Base-by-base conservation (phyloP, 2,888 invertebrate species). In the Acrocera orbiculus region DNA sequence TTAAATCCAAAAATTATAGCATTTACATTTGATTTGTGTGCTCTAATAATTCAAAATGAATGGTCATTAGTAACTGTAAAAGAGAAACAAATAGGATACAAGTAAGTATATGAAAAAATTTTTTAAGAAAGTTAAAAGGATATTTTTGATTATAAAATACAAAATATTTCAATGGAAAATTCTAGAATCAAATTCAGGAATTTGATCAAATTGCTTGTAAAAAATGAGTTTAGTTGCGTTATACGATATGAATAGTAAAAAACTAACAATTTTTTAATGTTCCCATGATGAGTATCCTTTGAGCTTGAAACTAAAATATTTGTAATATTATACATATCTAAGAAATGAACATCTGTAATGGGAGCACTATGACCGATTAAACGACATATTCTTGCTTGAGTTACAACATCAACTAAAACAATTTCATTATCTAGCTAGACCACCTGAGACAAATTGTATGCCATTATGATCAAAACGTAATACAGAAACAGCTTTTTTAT, bases 221-320 rank as follows among this genome's bases (percentile, higher is more conserved):
- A n/a, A n/a, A n/a, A n/a, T n/a, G n/a, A n/a, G n/a, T n/a, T n/a
- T n/a, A n/a, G n/a, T n/a, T n/a, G n/a, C n/a, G n/a, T n/a, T n/a
- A n/a, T n/a, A n/a, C n/a, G n/a, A n/a, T n/a, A n/a, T n/a, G n/a
- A n/a, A n/a, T n/a, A n/a, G n/a, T n/a, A n/a, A n/a, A n/a, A n/a
- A n/a, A n/a, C n/a, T n/a, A n/a, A n/a, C n/a, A n/a, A n/a, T n/a
- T n/a, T n/a, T n/a, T n/a, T n/a, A n/a, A n/a, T n/a, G n/a, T n/a
- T n/a, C n/a, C n/a, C n/a, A n/a, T n/a, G n/a, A n/a, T 83, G 83
- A 7, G 83, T 82, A 55, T 98, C 98, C 57, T 89, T 92, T 0
- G 93, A 92, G 23, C 80, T 72, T 46, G 83, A 80, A 6, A 89
- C 66, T 7, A 87, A 56, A 16, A 44, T 29, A 27, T 42, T 37